phyloP scores from a whole-genome alignment of 2,797 vertebrate species.

The Chelon auratus region DNA sequence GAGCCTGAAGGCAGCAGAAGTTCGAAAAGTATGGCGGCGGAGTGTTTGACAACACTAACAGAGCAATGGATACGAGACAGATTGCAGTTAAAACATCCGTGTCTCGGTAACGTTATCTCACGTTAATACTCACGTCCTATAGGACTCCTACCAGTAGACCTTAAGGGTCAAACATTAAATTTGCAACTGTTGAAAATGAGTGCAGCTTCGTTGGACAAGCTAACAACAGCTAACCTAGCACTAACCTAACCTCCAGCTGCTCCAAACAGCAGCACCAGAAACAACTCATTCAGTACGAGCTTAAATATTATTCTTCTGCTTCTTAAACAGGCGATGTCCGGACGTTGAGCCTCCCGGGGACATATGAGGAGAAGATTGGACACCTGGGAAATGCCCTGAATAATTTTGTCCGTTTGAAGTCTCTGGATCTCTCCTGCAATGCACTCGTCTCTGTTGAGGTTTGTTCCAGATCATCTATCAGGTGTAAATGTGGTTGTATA shows the following conservation, averaged over 20 bases:
- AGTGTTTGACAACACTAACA: conserved; percentile 73
- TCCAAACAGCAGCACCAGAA: background rate
- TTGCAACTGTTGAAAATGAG: background rate
- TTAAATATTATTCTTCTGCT: background rate
- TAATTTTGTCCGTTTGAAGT: conserved; percentile 85
- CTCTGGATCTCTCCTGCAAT: conserved; percentile 89
- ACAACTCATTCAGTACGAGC: background rate
- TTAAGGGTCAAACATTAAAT: background rate
- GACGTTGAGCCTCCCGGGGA: conserved; percentile 86
- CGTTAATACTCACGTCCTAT: background rate
- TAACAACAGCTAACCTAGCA: conserved; percentile 44
- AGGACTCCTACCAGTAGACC: background rate
- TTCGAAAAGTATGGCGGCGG: conserved; percentile 85
- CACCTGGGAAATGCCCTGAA: conserved; percentile 86
- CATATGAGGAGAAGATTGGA: conserved; percentile 85
- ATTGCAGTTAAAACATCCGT: conserved; percentile 73
- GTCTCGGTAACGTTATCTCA: conserved; percentile 72
- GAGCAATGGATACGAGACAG: conserved; percentile 85
- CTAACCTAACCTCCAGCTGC: background rate
- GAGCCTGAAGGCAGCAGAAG: conserved; percentile 30
- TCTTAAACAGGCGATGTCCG: conserved; percentile 81
- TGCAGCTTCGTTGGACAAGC: conserved; percentile 18
- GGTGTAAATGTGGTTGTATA: background rate
- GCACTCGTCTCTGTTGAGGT: conserved; percentile 83
- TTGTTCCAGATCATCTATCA: background rate